Base-by-base conservation (phyloP, 2,888 invertebrate genomes). In the Matsumyia berberina region DNA sequence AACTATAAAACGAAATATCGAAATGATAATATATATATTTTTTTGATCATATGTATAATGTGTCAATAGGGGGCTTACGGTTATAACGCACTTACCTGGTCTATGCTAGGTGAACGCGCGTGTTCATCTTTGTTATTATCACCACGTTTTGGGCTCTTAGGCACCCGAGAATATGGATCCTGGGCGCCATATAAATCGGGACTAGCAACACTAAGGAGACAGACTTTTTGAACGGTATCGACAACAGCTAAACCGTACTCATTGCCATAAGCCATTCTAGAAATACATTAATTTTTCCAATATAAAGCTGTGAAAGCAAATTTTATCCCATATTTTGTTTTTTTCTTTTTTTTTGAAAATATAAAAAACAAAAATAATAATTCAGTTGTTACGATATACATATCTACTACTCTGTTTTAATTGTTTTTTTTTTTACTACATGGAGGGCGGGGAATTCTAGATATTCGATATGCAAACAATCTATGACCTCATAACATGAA, bases 231-330 rank as follows among this genome's bases (percentile, higher is more conserved):
- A 91, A 97, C 94, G 92, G 97, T 95, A 94, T 99, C 99, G 90
- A 98, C 95, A 92, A 99, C 95, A 91, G 97, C 98, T 91, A 99
- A 94, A 89, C 99, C 98, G 89, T 96, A 96, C 93, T 99, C 98
- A 92, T 97, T 98, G 89, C 99, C 99, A 93, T 98, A 99, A 89
- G 98, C 97, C 95, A 99, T 94, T 91, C 99, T 99, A 93, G 51
- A 92, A 92, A 87, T 86, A 88, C 86, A 89, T 85, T 85, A 85
- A 85, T 85, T 80, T 85, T 74, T 70, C 62, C 37, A 85, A 85
- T 76, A 76, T 80, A 80, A 85, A 85, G 80, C 85, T 85, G 76
- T 85, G 80, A 80, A 85, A 85, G 85, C 85, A 80, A 42, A 39
- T 53, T 53, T 58, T 66, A 55, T 70, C 55, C 67, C 49, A 60